These are phyloP conservation scores for Ferrisia virgata DNA, from an alignment of 2,888 invertebrate genomes.

Conservation along the genomic window DNA sequence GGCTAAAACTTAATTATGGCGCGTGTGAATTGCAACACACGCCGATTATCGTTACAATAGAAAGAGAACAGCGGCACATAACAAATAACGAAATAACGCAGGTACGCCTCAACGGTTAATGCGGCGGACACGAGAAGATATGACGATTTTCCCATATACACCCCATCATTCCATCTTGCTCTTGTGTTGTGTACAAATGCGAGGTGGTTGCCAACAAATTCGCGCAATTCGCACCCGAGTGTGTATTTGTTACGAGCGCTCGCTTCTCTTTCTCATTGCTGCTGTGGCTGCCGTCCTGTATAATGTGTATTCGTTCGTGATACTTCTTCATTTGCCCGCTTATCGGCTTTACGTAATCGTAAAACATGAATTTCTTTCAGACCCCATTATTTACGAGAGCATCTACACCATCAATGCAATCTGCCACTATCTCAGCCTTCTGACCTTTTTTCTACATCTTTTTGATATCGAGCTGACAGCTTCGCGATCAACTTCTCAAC, in stretches of 20 bases:
- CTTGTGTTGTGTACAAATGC: background rate
- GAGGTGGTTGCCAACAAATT: background rate
- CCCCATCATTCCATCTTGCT: background rate
- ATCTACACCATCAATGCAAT: background rate
- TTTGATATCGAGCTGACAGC: background rate
- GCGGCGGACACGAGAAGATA: slow-evolving; percentile 28
- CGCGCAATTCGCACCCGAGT: background rate
- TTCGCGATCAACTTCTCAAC: background rate
- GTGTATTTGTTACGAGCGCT: background rate
- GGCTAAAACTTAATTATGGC: slow-evolving; percentile 25
- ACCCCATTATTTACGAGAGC: background rate
- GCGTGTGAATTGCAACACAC: slow-evolving; percentile 30
- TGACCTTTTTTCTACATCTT: background rate
- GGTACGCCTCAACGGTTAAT: slow-evolving; percentile 28
- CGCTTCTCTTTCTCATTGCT: background rate
- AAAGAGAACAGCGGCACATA: slow-evolving; percentile 4
- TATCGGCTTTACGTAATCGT: background rate
- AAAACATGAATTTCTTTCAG: background rate
- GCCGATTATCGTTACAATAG: slow-evolving; percentile 20
- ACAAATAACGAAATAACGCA: slow-evolving; percentile 28
- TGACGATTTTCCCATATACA: slow-evolving; percentile 28
- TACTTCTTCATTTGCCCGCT: background rate
- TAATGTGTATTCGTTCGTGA: background rate
- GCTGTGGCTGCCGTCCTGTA: no score
- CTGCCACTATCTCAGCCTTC: background rate